Base-by-base conservation (phyloP, 2,888 invertebrate species). In the Beris chalybata region DNA sequence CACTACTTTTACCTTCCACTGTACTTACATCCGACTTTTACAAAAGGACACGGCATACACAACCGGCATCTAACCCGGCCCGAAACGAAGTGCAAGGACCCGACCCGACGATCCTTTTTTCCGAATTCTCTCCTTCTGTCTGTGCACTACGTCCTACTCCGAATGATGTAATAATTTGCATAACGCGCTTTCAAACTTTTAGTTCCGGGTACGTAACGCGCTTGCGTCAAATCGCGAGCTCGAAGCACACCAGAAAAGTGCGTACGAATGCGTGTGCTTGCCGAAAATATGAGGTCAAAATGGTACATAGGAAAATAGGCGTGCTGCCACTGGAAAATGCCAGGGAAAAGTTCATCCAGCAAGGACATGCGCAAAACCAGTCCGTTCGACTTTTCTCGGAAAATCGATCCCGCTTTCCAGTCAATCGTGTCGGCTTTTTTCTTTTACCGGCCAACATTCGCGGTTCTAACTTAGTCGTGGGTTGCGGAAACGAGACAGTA, bases 251-350 rank as follows among this genome's bases (percentile, higher is more conserved):
- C 53, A 50, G n/a, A 47, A 44, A 52, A 53, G 57, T 59, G 58
- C 64, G 65, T 67, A 58, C 52, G 47, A 58, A 65, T 47, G 59
- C 59, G 57, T 50, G 64, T 38, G 22, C 50, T 50, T 61, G 38
- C 32, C 32, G 50, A 32, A 56, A 52, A 61, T 61, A 61, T 61
- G 50, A 61, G 61, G 61, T 61, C 61, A 61, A 61, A 61, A 61
- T 52, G 61, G 52, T n/a, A 15, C 50, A 52, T 52, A 38, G 61
- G 61, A 58, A 61, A 61, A 52, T 61, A 55, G 58, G 64, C 47
- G 44, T 47, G 45, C 50, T 67, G 29, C 43, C 50, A 54, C 12
- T 68, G 68, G 68, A 68, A 65, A 68, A 47, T 58, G 63, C 54
- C 38, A 45, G 29, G 50, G 61, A 50, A 61, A 61, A 29, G 47